phyloP scores from a whole-genome alignment of 2,888 invertebrate species.

The Nomada hirtipes region DNA sequence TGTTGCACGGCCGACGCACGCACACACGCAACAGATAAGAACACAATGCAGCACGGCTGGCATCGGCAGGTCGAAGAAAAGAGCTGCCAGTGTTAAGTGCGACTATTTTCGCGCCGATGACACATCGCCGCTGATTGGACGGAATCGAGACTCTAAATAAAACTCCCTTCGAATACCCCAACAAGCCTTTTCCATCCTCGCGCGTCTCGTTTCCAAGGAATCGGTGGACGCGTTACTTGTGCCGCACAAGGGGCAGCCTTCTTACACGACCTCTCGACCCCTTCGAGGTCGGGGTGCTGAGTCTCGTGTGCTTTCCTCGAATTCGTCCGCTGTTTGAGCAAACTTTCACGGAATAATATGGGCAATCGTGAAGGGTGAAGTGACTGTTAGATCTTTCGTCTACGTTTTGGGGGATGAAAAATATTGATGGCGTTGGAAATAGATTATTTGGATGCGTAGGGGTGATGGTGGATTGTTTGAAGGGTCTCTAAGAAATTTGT shows the following conservation, averaged over 20 bases:
- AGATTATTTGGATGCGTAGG: too few species aligned
- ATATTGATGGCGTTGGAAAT: too few species aligned
- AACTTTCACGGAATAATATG: too few species aligned
- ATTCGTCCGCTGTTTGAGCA: too few species aligned
- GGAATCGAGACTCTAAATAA: constrained; percentile 64
- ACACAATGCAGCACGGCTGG: constrained; percentile 70
- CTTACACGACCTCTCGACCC: too few species aligned
- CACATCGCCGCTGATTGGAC: constrained; percentile 78
- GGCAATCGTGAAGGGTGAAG: too few species aligned
- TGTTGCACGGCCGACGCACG: constrained; percentile 34
- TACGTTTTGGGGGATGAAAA: too few species aligned
- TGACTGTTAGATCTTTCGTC: too few species aligned
- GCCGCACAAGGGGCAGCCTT: too few species aligned
- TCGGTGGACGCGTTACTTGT: too few species aligned
- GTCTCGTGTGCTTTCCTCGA: too few species aligned
- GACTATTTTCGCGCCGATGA: constrained; percentile 80
- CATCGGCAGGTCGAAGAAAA: constrained; percentile 77
- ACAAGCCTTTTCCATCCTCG: constrained; percentile 24
- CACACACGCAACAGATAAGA: constrained; percentile 57
- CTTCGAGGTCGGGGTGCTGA: too few species aligned
- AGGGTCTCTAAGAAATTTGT: neutral
- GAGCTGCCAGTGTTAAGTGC: constrained; percentile 78
- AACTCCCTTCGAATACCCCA: constrained; percentile 49
- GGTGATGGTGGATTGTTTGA: neutral
- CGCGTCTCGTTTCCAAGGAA: neutral